These are phyloP conservation scores for Palaemon carinicauda DNA, from an alignment of 1,140 invertebrate species.

Conservation along the genomic window DNA sequence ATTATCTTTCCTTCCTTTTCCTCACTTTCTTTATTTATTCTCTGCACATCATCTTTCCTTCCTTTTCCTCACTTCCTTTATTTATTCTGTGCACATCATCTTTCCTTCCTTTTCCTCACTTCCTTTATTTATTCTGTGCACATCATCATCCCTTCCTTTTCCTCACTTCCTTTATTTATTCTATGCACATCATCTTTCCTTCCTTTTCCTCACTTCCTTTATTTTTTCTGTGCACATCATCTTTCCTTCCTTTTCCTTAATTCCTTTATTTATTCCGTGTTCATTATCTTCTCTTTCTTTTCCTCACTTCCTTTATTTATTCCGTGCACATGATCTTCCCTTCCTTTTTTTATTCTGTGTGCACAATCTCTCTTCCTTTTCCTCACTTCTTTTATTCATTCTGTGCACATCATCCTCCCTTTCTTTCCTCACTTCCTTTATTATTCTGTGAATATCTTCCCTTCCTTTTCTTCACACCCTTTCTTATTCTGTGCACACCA, in stretches of 20 bases:
- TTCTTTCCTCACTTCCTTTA: background rate
- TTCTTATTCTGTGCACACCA: background rate
- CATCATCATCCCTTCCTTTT: too few species aligned
- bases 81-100: background rate
- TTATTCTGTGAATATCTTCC: background rate
- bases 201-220: too few species aligned
- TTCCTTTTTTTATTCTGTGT: too few species aligned
- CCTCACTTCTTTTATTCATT: background rate
- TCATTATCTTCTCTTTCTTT: too few species aligned
- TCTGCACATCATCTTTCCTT: background rate
- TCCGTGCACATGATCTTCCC: too few species aligned
- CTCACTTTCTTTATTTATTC: background rate
- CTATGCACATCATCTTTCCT: too few species aligned
- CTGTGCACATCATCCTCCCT: background rate
- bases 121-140: background rate
- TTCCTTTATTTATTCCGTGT: too few species aligned
- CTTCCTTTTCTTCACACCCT: background rate
- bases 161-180: too few species aligned
- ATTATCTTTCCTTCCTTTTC: background rate
- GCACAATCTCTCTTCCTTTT: too few species aligned
- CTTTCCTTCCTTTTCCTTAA: too few species aligned
- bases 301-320: too few species aligned
- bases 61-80: background rate
- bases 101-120: background rate
- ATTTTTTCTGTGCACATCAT: too few species aligned